These are phyloP conservation scores for Lepas anatifera DNA, from an alignment of 2,888 invertebrate species.

Conservation along the genomic window DNA sequence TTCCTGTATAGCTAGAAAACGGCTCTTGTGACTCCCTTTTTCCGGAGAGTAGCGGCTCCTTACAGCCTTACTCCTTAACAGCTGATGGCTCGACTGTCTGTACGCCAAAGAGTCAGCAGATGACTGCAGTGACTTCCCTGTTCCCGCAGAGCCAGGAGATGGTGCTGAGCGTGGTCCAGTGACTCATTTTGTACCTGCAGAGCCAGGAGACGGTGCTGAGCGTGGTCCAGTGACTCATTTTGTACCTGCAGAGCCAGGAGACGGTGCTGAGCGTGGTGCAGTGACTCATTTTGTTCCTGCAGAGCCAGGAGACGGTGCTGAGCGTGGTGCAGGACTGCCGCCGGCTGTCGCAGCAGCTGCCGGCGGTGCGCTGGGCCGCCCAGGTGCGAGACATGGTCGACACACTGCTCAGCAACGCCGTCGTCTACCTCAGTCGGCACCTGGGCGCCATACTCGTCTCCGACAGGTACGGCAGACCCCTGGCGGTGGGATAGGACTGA, in stretches of 20 bases:
- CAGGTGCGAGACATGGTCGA: neutral
- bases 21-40: too few relatives aligned
- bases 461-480: neutral
- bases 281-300: too few relatives aligned
- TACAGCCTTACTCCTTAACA: too few relatives aligned
- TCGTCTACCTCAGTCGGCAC: neutral
- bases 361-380: neutral
- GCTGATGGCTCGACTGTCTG: neutral
- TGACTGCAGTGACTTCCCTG: neutral
- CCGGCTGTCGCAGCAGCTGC: neutral
- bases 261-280: slow-evolving; percentile 4
- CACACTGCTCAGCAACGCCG: slow-evolving; percentile 6
- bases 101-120: neutral
- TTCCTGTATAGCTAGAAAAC: too few relatives aligned
- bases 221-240: too few relatives aligned
- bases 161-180: neutral
- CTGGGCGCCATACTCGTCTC: slow-evolving; percentile 8
- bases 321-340: slow-evolving; percentile 1
- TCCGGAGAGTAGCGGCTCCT: too few relatives aligned
- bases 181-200: neutral
- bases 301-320: slow-evolving; percentile 9
- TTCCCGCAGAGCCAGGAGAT: neutral
- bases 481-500: too few relatives aligned
- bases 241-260: slow-evolving; percentile 8
- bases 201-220: neutral